A percentile compares a stretch with the other conserved stretches of the same genome.
These are phyloP conservation scores for Chaetoderma sp. DNA, from an alignment of 2,888 invertebrate genomes.

Conservation along the genomic window DNA sequence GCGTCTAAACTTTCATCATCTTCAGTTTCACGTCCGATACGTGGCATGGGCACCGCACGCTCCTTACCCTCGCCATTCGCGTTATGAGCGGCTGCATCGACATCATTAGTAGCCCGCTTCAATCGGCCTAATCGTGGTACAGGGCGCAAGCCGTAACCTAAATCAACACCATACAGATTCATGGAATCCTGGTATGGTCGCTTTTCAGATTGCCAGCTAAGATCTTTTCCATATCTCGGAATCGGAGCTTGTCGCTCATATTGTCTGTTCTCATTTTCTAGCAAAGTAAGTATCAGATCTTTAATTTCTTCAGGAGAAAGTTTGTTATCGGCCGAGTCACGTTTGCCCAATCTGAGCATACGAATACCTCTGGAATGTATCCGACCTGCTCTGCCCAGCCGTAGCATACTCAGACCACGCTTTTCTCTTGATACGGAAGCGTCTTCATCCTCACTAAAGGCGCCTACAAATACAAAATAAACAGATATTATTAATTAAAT, in stretches of 20 bases:
- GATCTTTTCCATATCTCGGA: background rate
- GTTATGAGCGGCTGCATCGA: background rate
- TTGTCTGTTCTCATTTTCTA: background rate
- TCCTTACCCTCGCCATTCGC: background rate
- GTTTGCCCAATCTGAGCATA: conserved; percentile 3
- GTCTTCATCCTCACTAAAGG: too few species aligned
- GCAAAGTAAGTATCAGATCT: background rate
- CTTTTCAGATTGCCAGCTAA: background rate
- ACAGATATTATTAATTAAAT: too few species aligned
- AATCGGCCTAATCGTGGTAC: background rate
- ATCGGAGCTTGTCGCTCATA: background rate
- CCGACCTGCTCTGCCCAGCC: background rate
- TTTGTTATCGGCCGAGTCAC: background rate
- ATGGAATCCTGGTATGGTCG: too few species aligned
- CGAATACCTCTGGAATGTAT: background rate
- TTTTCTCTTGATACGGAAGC: too few species aligned
- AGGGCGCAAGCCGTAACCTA: background rate
- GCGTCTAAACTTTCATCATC: too few species aligned
- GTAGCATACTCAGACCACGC: background rate
- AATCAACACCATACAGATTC: too few species aligned
- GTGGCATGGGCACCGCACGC: background rate
- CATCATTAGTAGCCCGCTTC: background rate
- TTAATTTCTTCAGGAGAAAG: background rate
- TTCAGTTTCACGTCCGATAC: background rate
- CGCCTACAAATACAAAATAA: too few species aligned